Evolutionary conservation across 2,888 invertebrate genomes (phyloP).

Genomic region (Gibbula magus): DNA sequence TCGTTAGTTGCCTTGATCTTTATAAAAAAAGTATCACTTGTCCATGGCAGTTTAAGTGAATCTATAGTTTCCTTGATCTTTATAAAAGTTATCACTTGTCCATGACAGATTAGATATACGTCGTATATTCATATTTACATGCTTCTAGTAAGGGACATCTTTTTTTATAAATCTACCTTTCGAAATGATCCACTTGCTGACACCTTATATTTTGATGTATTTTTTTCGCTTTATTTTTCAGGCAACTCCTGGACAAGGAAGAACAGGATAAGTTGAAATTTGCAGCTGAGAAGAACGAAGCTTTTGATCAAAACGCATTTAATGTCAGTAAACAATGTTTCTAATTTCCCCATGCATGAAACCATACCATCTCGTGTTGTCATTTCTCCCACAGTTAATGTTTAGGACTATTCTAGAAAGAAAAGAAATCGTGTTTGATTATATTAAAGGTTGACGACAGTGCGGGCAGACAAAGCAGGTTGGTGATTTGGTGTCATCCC

Average conservation of each 20-base stretch:
- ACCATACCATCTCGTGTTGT: neutral
- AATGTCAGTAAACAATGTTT: neutral
- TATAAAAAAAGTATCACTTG: no score
- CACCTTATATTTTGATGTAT: no score
- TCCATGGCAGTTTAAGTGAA: no score
- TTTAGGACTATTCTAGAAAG: neutral
- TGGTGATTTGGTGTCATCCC: conserved; percentile 67
- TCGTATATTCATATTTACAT: no score
- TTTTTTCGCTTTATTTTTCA: neutral
- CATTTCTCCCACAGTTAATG: neutral
- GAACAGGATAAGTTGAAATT: neutral
- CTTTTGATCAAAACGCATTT: neutral
- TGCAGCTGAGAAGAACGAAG: neutral
- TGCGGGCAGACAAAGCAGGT: conserved; percentile 43
- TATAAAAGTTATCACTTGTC: neutral
- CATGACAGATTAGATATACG: no score
- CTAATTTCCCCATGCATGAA: neutral
- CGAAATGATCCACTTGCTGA: no score
- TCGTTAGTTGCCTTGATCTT: no score
- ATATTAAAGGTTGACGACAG: conserved; percentile 48
- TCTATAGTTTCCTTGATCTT: no score
- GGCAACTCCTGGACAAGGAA: neutral
- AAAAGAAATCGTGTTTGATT: neutral
- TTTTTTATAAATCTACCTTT: no score
- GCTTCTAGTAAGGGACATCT: no score